phyloP scores from a whole-genome alignment of 2,888 invertebrate genomes.

The Lamellibrachia columna region DNA sequence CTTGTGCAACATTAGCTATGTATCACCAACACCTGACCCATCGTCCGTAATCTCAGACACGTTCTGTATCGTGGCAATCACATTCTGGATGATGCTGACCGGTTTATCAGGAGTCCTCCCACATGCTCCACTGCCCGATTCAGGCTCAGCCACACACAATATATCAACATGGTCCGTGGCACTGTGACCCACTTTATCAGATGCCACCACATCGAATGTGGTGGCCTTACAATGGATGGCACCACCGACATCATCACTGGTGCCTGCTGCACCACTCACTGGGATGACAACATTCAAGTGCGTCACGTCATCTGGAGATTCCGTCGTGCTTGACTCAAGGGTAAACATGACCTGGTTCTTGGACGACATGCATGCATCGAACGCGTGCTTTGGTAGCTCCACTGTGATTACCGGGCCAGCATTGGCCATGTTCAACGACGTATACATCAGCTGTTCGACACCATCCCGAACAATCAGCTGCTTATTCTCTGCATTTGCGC shows the following conservation, averaged over 20 bases:
- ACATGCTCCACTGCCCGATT: neutral
- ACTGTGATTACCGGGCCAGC: neutral
- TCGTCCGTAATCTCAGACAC: neutral
- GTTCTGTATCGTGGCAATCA: neutral
- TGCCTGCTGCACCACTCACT: neutral
- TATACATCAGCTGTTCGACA: neutral
- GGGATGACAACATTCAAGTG: neutral
- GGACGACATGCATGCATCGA: neutral
- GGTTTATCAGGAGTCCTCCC: neutral
- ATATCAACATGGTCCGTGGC: neutral
- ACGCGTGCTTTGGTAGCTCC: neutral
- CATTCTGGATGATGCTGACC: neutral
- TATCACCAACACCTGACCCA: neutral
- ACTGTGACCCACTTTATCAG: neutral
- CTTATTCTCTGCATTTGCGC: neutral
- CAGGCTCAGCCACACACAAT: neutral
- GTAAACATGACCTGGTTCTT: slow-evolving; percentile 12
- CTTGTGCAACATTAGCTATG: neutral
- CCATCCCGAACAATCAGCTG: neutral
- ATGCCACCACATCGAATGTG: neutral
- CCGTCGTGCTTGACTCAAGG: neutral
- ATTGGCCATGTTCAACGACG: neutral
- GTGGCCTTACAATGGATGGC: neutral
- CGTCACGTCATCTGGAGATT: neutral
- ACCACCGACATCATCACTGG: neutral